Evolutionary conservation across 2,113 vertebrate species (phyloP).

Genomic region (Nettapus auritus): DNA sequence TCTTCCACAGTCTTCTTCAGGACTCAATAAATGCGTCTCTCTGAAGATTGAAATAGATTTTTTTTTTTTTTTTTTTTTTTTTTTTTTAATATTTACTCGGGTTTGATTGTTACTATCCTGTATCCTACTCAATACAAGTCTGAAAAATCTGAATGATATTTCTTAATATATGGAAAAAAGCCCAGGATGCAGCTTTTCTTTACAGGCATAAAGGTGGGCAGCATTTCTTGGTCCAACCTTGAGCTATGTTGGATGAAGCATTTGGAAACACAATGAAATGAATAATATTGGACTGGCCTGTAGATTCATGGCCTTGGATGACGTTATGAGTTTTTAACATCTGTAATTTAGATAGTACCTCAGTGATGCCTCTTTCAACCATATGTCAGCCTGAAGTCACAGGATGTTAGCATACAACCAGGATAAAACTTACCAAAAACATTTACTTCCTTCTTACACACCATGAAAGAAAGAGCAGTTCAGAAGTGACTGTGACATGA

Average conservation of each 20-base stretch:
- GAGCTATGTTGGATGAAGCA: not conserved
- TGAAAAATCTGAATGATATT: not conserved
- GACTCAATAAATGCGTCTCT: not conserved
- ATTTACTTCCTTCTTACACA: not conserved
- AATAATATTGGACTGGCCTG: not conserved
- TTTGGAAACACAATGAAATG: not conserved
- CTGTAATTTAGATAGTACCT: not conserved
- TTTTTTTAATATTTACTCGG: not conserved
- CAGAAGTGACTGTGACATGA: not conserved
- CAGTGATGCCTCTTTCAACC: not conserved
- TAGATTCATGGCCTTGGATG: not conserved
- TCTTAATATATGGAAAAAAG: not conserved
- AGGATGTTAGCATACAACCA: not conserved
- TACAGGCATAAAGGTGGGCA: not conserved
- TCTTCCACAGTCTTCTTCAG: not conserved
- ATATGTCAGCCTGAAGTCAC: not conserved
- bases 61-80: not conserved
- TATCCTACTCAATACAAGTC: not conserved
- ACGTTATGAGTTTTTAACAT: not conserved
- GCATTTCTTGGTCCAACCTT: not conserved
- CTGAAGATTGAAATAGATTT: not conserved
- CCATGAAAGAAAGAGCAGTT: not conserved
- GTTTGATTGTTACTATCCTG: not conserved
- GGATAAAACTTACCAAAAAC: not conserved
- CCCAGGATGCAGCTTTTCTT: not conserved